Evolutionary conservation across 2,113 vertebrate genomes (phyloP), one percentile per base, ranked within the genome.

Genomic region (Gallinago undulata): DNA sequence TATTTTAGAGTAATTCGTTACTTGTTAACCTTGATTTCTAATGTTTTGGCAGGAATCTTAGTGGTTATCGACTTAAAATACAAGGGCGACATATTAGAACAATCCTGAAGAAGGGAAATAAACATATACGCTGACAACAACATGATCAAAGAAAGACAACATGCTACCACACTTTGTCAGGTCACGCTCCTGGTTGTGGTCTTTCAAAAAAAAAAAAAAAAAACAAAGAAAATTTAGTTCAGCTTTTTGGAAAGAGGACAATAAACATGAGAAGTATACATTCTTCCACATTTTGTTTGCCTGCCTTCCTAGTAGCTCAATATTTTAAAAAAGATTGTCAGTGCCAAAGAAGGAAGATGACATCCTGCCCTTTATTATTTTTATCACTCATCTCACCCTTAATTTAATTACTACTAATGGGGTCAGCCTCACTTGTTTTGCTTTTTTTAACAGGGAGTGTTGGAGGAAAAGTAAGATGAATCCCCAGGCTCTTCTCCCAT

Each of bases 21-120:
- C 77, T 96, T 94, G 84, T 96, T 97, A 97, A 96, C 69, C 76
- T 96, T 92, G 83, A 92, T 94, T 95, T 97, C 84, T 94, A 96
- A 93, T 24, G 30, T 95, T 94, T 94, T 82, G 48, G 62, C 59
- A 90, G 69, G 66, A 92, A 67, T 37, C 84, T 80, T 93, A 94
- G 81, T 95, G 35, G 90, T 76, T 95, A 91, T 89, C 11, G 77
- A 96, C 89, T 96, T 95, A 67, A 88, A 96, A 88, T 70, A 78
- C 92, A 56, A 69, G 39, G 10, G 8, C 3, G 37, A 80, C 56
- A 75, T 72, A 85, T 77, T 89, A 77, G 82, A 96, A 48, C 14
- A 68, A 94, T 92, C 56, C 64, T 64, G 27, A 82, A 33, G 45
- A 87, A 82, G 11, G 14, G n/a, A 84, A 90, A 31, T 62, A 84